Percentiles rank a stretch among this genome's conserved stretches.
These are phyloP conservation scores for Steinernema khuongi DNA, from an alignment of 1,140 invertebrate species.

Conservation along the genomic window DNA sequence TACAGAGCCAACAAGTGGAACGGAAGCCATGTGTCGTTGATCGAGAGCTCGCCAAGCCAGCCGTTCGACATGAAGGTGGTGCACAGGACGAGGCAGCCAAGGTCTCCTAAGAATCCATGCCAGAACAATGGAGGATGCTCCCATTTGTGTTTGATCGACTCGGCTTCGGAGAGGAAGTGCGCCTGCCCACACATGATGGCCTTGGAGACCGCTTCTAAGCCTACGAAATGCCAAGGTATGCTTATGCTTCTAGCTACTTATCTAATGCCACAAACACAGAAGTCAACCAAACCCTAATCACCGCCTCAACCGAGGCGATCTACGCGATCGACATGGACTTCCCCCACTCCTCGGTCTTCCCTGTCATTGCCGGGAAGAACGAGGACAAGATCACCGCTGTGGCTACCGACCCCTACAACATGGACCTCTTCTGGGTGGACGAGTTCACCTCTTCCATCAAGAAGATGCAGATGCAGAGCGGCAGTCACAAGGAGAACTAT, in stretches of 20 bases:
- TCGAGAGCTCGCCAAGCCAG: slow-evolving; percentile 67
- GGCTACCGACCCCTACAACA: not conserved
- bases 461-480: not conserved
- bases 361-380: slow-evolving; percentile 23
- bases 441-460: not conserved
- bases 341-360: slow-evolving; percentile 19
- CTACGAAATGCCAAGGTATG: not conserved
- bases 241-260: not conserved
- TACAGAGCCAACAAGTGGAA: slow-evolving; percentile 69
- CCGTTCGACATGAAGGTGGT: slow-evolving; percentile 80
- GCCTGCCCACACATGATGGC: not conserved
- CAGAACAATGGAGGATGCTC: slow-evolving; percentile 68
- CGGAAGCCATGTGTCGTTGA: slow-evolving; percentile 64
- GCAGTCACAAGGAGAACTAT: not conserved
- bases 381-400: slow-evolving; percentile 25
- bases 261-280: slow-evolving; percentile 50
- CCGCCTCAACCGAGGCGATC: slow-evolving; percentile 11
- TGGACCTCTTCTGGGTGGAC: slow-evolving; percentile 1
- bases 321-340: slow-evolving; percentile 23
- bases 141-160: slow-evolving; percentile 65
- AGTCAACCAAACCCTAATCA: slow-evolving; percentile 32
- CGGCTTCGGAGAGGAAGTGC: not conserved
- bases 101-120: slow-evolving; percentile 64
- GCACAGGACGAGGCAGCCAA: slow-evolving; percentile 72
- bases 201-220: not conserved